phyloP scores from a whole-genome alignment of 2,113 vertebrate species.

The Phodopus roborovskii region DNA sequence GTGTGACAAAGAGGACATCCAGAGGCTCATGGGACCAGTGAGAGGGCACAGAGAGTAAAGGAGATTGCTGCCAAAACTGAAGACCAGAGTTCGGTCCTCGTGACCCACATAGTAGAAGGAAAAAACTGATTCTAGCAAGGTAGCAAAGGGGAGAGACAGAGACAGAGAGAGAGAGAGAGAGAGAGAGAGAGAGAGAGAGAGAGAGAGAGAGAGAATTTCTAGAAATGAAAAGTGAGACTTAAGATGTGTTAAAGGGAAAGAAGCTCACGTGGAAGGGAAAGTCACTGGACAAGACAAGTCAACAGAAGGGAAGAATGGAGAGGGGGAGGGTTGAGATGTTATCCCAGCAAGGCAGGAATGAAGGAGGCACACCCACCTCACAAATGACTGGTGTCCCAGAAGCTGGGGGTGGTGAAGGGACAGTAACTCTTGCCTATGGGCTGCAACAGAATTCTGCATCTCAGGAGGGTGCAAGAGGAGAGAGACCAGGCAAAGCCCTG shows the following conservation, averaged over 20 bases:
- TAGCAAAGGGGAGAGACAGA: too few relatives aligned
- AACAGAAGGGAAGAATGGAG: background rate
- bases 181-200: background rate
- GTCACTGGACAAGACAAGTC: too few relatives aligned
- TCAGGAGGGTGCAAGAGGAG: background rate
- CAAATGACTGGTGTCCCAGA: too few relatives aligned
- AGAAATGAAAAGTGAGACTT: background rate
- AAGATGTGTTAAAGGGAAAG: background rate
- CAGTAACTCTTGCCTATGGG: too few relatives aligned
- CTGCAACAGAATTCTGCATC: background rate
- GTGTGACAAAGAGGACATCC: background rate
- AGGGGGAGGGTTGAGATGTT: rapidly evolving
- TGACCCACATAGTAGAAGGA: too few relatives aligned
- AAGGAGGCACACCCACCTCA: rapidly evolving
- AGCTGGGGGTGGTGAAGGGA: background rate
- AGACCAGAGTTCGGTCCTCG: background rate
- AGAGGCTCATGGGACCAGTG: background rate
- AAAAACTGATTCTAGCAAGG: background rate
- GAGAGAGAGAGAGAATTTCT: too few relatives aligned
- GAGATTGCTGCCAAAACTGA: background rate
- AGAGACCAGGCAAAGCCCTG: background rate
- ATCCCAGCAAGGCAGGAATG: rapidly evolving
- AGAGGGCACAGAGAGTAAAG: background rate
- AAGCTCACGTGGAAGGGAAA: background rate
- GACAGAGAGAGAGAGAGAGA: background rate